phyloP scores from a whole-genome alignment of 1,140 invertebrate species.

The Cydia pomonella region DNA sequence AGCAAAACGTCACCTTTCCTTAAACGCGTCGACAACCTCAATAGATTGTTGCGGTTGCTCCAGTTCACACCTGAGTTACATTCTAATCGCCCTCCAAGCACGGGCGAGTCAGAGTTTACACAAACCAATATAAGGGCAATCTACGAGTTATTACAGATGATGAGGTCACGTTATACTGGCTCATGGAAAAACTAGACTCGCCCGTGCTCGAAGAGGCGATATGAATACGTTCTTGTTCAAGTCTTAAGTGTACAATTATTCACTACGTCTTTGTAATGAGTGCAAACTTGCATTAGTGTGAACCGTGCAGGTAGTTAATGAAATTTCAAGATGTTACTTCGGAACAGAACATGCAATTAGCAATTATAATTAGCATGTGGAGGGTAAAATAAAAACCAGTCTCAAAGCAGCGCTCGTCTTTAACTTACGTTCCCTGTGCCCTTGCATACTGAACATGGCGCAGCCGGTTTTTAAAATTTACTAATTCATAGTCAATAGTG shows the following conservation, averaged over 20 bases:
- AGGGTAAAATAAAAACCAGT: no score
- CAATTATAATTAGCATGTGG: no score
- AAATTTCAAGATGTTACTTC: slow-evolving; percentile 1
- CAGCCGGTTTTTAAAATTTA: no score
- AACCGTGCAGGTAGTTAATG: slow-evolving; percentile 5
- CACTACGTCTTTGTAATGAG: slow-evolving; percentile 25
- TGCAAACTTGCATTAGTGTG: slow-evolving; percentile 26
- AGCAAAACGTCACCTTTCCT: slow-evolving; percentile 4
- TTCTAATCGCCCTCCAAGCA: neutral
- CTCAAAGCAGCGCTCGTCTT: no score
- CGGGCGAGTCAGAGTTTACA: neutral
- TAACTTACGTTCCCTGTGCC: no score
- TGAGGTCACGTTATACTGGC: no score
- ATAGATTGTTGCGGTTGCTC: slow-evolving; percentile 16
- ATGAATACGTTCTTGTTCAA: neutral
- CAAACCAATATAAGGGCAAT: no score
- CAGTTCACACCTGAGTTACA: slow-evolving; percentile 1
- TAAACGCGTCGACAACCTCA: neutral
- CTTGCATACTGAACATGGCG: no score
- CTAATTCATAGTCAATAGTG: no score
- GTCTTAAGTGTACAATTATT: slow-evolving; percentile 27
- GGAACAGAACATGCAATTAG: neutral
- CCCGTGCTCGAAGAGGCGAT: neutral
- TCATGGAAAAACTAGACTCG: neutral
- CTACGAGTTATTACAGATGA: no score